A percentile compares a stretch with the other conserved stretches of the same genome.
Conservation (phyloP, 2,113 vertebrate species). For the Smithornis capensis region DNA sequence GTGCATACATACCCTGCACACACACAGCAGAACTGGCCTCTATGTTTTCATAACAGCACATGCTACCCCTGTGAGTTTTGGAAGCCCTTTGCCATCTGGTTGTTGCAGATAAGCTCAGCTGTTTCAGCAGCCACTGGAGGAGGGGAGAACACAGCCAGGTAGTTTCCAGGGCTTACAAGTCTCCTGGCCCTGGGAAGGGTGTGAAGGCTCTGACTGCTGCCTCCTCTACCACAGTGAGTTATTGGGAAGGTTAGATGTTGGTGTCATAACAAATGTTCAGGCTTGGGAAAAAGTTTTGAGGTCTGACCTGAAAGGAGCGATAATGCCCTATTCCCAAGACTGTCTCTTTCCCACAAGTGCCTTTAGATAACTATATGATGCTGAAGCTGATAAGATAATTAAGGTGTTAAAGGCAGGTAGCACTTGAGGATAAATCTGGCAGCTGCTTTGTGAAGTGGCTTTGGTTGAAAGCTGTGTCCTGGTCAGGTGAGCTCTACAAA, state of each 20-base stretch:
- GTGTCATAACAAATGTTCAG: not conserved
- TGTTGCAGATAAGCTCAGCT: not conserved
- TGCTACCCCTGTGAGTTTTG: not conserved
- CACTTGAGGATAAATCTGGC: not conserved
- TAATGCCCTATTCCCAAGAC: constrained; percentile 8
- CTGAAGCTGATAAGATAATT: constrained; percentile 22
- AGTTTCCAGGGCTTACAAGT: not conserved
- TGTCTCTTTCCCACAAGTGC: constrained; percentile 39
- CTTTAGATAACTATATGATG: not conserved
- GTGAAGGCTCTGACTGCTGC: not conserved
- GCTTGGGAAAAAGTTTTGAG: constrained; percentile 48
- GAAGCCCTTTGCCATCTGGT: not conserved
- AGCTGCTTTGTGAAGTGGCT: constrained; percentile 47
- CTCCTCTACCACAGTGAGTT: not conserved
- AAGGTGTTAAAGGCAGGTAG: not conserved
- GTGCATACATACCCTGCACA: not conserved
- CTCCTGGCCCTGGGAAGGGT: not conserved
- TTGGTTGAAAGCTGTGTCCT: not conserved
- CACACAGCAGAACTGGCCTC: not conserved
- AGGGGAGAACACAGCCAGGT: fast-evolving
- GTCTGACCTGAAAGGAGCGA: not conserved
- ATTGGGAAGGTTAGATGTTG: not conserved
- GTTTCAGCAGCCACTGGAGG: not conserved
- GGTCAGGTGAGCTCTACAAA: not conserved
- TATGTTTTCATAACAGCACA: not conserved